Evolutionary conservation across 2,113 vertebrate species (phyloP).

Genomic region (Tenebrosternarchus preto): DNA sequence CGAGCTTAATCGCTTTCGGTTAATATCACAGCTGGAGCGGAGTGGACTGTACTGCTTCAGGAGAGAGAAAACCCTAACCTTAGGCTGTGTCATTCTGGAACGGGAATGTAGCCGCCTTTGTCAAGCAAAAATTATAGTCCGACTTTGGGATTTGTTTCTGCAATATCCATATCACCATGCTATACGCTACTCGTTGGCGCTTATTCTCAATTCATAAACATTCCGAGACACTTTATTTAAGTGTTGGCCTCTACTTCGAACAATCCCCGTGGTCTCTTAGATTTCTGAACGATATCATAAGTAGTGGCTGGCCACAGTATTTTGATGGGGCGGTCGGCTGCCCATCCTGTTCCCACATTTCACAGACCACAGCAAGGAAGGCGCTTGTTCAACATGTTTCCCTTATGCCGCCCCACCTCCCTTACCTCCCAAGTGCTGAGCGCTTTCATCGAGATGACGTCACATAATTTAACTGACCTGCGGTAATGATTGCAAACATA

Average conservation of each 20-base stretch:
- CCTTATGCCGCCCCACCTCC: conserved; percentile 52
- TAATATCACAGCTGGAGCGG: conserved; percentile 75
- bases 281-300: conserved; percentile 67
- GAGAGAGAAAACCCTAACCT: conserved; percentile 49
- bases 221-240: conserved; percentile 43
- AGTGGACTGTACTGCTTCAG: conserved; percentile 51
- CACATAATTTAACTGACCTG: conserved; percentile 72
- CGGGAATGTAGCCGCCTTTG: conserved; percentile 35
- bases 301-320: conserved; percentile 77
- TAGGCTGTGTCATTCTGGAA: conserved; percentile 41
- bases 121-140: conserved; percentile 21
- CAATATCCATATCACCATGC: neutral
- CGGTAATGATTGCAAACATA: conserved; percentile 61
- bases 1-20: conserved; percentile 62
- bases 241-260: conserved; percentile 54
- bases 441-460: conserved; percentile 65
- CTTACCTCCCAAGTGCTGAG: conserved; percentile 75
- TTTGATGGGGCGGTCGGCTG: conserved; percentile 72
- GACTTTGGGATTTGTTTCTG: conserved; percentile 22
- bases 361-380: conserved; percentile 71
- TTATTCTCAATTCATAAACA: conserved; percentile 3
- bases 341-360: conserved; percentile 71
- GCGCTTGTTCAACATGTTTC: conserved; percentile 78
- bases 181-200: neutral
- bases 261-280: conserved; percentile 57